Evolutionary conservation across 2,113 vertebrate species (phyloP), one percentile per base, ranked within the genome.

Genomic region (Megatriorchis doriae): DNA sequence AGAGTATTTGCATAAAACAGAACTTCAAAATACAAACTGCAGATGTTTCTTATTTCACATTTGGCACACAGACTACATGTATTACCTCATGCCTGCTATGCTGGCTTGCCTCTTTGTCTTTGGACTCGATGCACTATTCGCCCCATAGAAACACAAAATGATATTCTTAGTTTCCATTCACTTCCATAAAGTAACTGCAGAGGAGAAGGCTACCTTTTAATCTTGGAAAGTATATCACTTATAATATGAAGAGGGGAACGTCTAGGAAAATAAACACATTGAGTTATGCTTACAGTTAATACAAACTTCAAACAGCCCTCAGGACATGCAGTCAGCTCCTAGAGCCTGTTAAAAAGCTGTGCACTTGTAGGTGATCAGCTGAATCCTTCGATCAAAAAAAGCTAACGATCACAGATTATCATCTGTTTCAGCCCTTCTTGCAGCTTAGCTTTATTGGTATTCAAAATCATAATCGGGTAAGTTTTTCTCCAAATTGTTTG

Each of bases 71-170:
- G 59, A 74, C 71, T 36, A 90, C 63, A 91, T 85, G 42, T 81
- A 97, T 97, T 97, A 97, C 97, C 87, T 98, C 97, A 98, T 94
- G 96, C 96, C 83, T 97, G 88, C 93, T 95, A 94, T 16, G 56
- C 77, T 94, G 84, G 85, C 93, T 95, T 92, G 80, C 79, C 75
- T 96, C 92, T 93, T 95, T 95, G 93, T 96, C 81, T 96, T 94
- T 31, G 10, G 62, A 88, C 61, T 89, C 86, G 53, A 63, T 96
- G 89, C 92, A 97, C 94, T 96, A 94, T 97, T 97, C 93, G 96
- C 90, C 93, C 80, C 96, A 72, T 0, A 52, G 93, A 92, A 97
- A 95, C 45, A 92, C 48, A 70, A 77, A 88, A 83, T 19, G 0
- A 65, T 68, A 61, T 38, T 61, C 66, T 47, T 73, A 53, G 62